Base-by-base conservation (phyloP, 2,888 invertebrate species). In the Melieria picta region DNA sequence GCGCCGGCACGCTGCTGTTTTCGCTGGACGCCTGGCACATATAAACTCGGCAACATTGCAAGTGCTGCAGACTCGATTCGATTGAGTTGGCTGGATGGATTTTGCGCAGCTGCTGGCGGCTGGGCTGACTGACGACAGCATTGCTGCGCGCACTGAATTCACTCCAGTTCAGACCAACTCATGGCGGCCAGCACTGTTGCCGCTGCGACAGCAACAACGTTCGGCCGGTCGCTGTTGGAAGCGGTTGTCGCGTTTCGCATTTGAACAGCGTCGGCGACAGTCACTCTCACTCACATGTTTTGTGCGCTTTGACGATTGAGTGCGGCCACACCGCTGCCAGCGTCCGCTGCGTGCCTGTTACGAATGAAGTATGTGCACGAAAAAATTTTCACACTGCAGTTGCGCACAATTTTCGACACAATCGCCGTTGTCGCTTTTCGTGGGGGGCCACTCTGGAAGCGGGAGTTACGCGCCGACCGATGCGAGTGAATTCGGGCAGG, bases 21-120 rank as follows among this genome's bases (percentile, higher is more conserved):
- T 74, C 74, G 43, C 75, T 80, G 80, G 42, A 69, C 65, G 74
- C 77, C 80, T 77, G 77, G 75, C 79, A 65, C 72, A 77, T 78
- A 78, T 79, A 81, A 81, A 82, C 81, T 82, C 81, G 81, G 80
- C 79, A 80, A 80, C 80, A 79, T 80, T 80, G 80, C 80, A 80
- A 82, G 80, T 79, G 78, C 77, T 74, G 75, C 76, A 75, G 63
- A 69, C 69, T 61, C 73, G 67, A 30, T 71, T 74, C 74, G 70
- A 72, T 74, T 74, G 46, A 42, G 48, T 61, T 60, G 16, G 56
- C 30, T 56, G 11, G 61, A 10, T 61, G 10, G 45, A 71, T 72
- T 30, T 56, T 72, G 65, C 52, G 65, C 71, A 7, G 52, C 52
- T 13, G 13, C 5, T 13, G 52, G 13, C 5, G 13, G 52, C 10